A percentile compares a stretch with the other conserved stretches of the same genome.
Evolutionary conservation across 2,888 invertebrate genomes (phyloP).

Genomic region (Colletes collaris): DNA sequence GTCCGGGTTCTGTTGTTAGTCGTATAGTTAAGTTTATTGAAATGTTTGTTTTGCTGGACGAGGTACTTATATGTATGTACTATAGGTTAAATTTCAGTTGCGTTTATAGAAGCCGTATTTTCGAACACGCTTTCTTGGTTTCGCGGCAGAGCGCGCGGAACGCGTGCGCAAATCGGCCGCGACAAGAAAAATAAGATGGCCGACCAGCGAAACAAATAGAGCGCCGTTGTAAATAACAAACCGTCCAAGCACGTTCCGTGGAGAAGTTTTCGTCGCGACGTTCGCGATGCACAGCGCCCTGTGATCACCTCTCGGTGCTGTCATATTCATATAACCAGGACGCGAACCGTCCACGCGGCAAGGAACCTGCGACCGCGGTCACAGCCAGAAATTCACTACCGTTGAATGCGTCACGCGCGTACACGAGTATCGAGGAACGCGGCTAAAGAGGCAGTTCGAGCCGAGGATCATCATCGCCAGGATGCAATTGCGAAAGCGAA

Average conservation of each 20-base stretch:
- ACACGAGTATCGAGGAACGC: conserved; percentile 36
- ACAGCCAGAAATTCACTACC: conserved; percentile 25
- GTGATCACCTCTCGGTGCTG: conserved; percentile 41
- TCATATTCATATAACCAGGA: conserved; percentile 10
- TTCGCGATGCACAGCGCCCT: conserved; percentile 7
- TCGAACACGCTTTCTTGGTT: conserved; percentile 39
- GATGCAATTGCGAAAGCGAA: conserved; percentile 60
- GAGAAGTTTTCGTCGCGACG: conserved; percentile 7
- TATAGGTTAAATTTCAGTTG: no score
- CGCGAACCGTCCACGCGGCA: neutral
- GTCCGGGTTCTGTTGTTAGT: no score
- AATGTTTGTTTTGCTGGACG: no score
- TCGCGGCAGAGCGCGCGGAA: conserved; percentile 47
- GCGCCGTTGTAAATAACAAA: conserved; percentile 78
- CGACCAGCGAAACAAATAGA: conserved; percentile 77
- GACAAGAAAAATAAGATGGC: conserved; percentile 78
- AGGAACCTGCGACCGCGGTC: conserved; percentile 7
- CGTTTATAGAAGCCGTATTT: conserved; percentile 17
- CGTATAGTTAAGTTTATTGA: no score
- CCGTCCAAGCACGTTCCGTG: conserved; percentile 58
- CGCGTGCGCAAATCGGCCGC: conserved; percentile 69
- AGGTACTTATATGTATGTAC: no score
- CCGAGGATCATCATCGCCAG: conserved; percentile 46
- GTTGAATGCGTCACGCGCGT: conserved; percentile 66
- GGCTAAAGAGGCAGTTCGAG: conserved; percentile 4